Conservation (phyloP, 2,888 invertebrate species). For the Gasteruption jaculator region DNA sequence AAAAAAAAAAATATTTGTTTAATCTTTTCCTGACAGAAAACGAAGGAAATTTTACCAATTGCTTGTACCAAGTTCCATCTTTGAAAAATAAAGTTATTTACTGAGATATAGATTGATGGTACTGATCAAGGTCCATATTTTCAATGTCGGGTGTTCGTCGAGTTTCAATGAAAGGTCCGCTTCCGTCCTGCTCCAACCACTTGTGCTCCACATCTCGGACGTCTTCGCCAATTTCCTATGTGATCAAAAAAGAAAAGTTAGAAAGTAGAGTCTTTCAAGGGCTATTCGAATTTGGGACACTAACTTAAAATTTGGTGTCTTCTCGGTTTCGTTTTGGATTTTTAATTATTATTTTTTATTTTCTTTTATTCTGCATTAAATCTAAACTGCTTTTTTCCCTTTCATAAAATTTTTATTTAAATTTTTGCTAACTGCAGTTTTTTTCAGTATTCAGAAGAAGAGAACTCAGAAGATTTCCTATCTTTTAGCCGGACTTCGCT, state of each 20-base stretch:
- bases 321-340: no score
- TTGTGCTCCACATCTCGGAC: constrained; percentile 59
- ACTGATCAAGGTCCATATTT: constrained; percentile 76
- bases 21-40: background rate
- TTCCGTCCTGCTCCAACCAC: constrained; percentile 62
- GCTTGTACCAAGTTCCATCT: background rate
- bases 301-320: no score
- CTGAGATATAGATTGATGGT: constrained; percentile 78
- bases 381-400: no score
- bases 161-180: constrained; percentile 59
- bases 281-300: no score
- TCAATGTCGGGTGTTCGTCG: constrained; percentile 73
- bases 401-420: no score
- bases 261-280: background rate
- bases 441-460: no score
- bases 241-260: constrained; percentile 7
- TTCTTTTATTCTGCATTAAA: no score
- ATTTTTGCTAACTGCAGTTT: no score
- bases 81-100: constrained; percentile 52
- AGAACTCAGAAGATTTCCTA: no score
- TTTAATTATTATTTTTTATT: no score
- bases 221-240: constrained; percentile 60
- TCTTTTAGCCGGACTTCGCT: no score
- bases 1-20: constrained; percentile 1
- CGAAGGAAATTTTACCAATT: background rate